phyloP scores from a whole-genome alignment of 2,113 vertebrate genomes.

The Acanthisitta chloris region DNA sequence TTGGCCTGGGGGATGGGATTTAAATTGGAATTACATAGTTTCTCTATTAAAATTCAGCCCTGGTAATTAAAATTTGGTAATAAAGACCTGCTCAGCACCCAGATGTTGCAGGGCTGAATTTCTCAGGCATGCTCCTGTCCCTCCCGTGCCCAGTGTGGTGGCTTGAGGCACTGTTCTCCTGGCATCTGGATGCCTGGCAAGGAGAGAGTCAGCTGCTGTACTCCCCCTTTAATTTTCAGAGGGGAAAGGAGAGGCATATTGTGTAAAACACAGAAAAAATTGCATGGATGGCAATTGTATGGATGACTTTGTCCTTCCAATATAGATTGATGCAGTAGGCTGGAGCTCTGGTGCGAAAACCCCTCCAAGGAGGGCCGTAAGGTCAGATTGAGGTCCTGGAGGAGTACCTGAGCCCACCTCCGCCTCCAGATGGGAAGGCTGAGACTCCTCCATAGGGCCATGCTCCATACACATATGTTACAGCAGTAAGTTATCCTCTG shows the following conservation, averaged over 20 bases:
- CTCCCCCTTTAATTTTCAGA: background rate
- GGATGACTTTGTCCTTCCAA: background rate
- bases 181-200: background rate
- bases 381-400: background rate
- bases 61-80: background rate
- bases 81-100: background rate
- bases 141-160: background rate
- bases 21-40: background rate
- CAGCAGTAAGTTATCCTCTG: background rate
- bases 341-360: background rate
- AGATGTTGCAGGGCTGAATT: background rate
- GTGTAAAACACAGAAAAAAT: background rate
- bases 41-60: slow-evolving; percentile 11
- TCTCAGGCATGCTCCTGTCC: background rate
- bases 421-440: background rate
- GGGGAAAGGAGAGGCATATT: background rate
- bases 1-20: background rate
- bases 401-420: background rate
- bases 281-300: background rate
- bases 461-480: fast-evolving
- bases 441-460: background rate
- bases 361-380: background rate
- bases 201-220: background rate
- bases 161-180: background rate
- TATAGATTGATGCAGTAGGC: background rate